Percentiles rank a stretch among this genome's conserved stretches.
Conservation (phyloP, 2,888 invertebrate species). For the Achlya flavicornis region DNA sequence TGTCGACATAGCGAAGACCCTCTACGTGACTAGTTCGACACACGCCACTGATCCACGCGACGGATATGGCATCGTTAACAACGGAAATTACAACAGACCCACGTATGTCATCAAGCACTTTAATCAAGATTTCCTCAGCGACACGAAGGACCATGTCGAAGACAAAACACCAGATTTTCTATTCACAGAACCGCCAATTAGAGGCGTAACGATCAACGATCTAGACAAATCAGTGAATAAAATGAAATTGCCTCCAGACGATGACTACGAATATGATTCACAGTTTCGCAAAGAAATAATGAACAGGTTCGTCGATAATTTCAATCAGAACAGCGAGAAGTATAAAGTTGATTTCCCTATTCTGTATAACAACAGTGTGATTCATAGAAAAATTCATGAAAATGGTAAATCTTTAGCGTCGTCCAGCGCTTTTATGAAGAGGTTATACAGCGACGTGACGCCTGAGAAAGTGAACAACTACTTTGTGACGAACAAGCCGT, state of each 20-base stretch:
- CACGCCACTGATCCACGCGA: conserved; percentile 31
- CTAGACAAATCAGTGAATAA: conserved; percentile 26
- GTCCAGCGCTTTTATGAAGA: conserved; percentile 62
- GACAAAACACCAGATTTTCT: conserved; percentile 47
- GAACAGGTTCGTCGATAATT: conserved; percentile 67
- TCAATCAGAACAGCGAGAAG: conserved; percentile 67
- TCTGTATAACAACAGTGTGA: conserved; percentile 67
- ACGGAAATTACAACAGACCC: conserved; percentile 54
- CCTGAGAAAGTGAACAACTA: conserved; percentile 23
- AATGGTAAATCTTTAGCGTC: conserved; percentile 54
- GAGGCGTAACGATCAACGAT: conserved; percentile 44
- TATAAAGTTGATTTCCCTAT: conserved; percentile 70
- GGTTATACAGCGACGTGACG: conserved; percentile 44
- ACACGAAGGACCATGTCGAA: conserved; percentile 51
- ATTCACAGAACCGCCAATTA: conserved; percentile 43
- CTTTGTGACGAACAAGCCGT: conserved; percentile 30
- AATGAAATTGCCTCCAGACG: conserved; percentile 31
- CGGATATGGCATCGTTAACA: conserved; percentile 34
- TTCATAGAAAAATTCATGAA: conserved; percentile 48
- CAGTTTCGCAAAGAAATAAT: conserved; percentile 64
- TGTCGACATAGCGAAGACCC: conserved; percentile 34
- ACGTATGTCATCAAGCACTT: conserved; percentile 68
- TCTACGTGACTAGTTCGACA: conserved; percentile 45
- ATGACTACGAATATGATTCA: conserved; percentile 63
- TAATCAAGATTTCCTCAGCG: conserved; percentile 58